Percentiles rank a stretch among this genome's conserved stretches.
phyloP scores from a whole-genome alignment of 1,140 invertebrate species.

The Drosophila sproati region DNA sequence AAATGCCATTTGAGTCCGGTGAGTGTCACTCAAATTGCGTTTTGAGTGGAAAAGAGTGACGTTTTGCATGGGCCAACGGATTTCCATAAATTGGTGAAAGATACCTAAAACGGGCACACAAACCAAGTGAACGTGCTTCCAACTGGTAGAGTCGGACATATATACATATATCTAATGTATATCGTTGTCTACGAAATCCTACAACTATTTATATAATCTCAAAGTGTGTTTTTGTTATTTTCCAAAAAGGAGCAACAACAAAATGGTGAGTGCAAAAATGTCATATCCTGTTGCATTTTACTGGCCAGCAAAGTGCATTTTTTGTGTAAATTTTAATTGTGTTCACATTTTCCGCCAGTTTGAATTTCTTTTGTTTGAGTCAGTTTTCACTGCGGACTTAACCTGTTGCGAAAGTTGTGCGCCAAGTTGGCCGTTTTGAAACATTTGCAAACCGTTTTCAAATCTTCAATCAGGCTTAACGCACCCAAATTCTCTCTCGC shows the following conservation, averaged over 20 bases:
- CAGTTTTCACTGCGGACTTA: conserved; percentile 44
- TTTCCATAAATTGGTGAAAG: conserved; percentile 83
- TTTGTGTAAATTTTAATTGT: too few relatives aligned
- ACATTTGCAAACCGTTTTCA: conserved; percentile 50
- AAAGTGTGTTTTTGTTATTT: not conserved
- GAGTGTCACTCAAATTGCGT: conserved; percentile 71
- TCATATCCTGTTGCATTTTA: not conserved
- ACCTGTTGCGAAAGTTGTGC: conserved; percentile 78
- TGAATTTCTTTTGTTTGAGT: not conserved
- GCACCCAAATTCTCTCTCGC: too few relatives aligned
- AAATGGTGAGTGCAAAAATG: not conserved
- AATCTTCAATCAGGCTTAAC: conserved; percentile 24
- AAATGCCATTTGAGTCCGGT: conserved; percentile 68
- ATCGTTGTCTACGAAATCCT: not conserved
- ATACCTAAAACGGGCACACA: conserved; percentile 70
- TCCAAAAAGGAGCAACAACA: not conserved
- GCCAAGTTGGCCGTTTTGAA: conserved; percentile 61
- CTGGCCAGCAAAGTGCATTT: not conserved
- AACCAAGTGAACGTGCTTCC: conserved; percentile 60
- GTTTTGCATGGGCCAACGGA: conserved; percentile 65
- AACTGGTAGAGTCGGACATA: conserved; percentile 48
- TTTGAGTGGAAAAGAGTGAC: conserved; percentile 67
- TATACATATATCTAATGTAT: too few relatives aligned
- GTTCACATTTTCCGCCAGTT: not conserved
- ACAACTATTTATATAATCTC: conserved; percentile 3